Base-by-base conservation (phyloP, 1,140 invertebrate species). In the Diachasma alloeum region DNA sequence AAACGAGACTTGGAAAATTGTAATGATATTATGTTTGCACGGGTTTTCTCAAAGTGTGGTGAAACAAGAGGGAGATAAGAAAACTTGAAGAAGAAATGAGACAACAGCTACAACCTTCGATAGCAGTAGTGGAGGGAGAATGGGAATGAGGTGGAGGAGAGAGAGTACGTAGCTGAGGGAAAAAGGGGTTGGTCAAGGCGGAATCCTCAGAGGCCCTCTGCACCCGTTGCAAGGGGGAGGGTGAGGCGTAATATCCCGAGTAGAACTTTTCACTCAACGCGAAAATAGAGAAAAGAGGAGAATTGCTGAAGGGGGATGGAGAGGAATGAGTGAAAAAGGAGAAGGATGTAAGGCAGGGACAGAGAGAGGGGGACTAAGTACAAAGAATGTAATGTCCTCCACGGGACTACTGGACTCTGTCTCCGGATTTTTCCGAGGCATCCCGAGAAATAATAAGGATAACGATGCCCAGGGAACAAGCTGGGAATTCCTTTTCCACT, bases 231-330 rank as follows among this genome's bases (percentile, higher is more conserved):
- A 75, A 59, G 76, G 79, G 77, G 82, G 82, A 84, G 84, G 82
- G 80, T 80, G 83, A 85, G 84, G 79, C 82, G 86, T 88, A 89
- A 88, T 89, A 88, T 88, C 86, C 86, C 83, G 81, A 88, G 86
- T 87, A 89, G 87, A 89, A 88, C 86, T 88, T 89, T 89, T 88
- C 87, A 88, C 86, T 88, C 87, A 88, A 87, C 86, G 85, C 84
- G 85, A 84, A 84, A 85, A 87, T 82, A 81, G 80, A 81, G 81
- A 72, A 24, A 66, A 22, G 39, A 36, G 31, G 44, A 69, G 53
- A 44, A 56, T 39, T 70, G 69, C 15, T 36, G 22, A 31, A 17
- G 37, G 46, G 26, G 46, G 73, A 24, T 59, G 75, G 37, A 67
- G 69, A 77, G 66, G 73, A 72, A 37, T 22, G 67, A 59, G 17